A percentile compares a stretch with the other conserved stretches of the same genome.
Conservation (phyloP, 2,797 vertebrate genomes). For the Neomorphus geoffroyi region DNA sequence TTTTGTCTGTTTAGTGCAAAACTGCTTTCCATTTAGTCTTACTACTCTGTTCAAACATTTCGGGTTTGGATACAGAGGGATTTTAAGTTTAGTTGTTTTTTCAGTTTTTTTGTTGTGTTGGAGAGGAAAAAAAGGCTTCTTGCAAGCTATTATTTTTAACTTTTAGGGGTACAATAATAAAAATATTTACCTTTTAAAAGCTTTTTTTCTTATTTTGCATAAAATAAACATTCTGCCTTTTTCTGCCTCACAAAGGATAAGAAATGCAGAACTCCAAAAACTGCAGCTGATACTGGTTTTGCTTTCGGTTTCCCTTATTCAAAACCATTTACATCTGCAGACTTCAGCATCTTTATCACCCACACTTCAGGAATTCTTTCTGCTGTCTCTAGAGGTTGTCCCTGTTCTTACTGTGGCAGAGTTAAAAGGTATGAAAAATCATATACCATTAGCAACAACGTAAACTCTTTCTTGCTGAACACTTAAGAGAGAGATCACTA, state of each 20-base stretch:
- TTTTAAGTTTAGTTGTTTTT: background rate
- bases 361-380: constrained; percentile 37
- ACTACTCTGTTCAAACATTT: background rate
- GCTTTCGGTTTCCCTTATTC: constrained; percentile 37
- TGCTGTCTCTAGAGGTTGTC: constrained; percentile 45
- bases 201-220: constrained; percentile 4
- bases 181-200: background rate
- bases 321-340: constrained; percentile 35
- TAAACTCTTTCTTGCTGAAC: background rate
- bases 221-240: background rate
- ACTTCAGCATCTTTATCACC: constrained; percentile 41
- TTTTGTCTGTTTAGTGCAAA: constrained; percentile 20
- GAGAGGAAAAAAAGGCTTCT: background rate
- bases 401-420: background rate
- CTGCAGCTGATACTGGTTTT: background rate
- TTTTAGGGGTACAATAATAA: constrained; percentile 26
- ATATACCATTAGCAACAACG: background rate
- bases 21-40: background rate
- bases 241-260: background rate
- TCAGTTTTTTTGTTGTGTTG: background rate
- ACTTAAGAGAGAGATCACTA: background rate
- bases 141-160: background rate
- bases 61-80: background rate
- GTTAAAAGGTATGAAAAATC: constrained; percentile 29
- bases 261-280: constrained; percentile 12